Evolutionary conservation across 1,140 invertebrate genomes (phyloP).

Genomic region (Fopius arisanus): DNA sequence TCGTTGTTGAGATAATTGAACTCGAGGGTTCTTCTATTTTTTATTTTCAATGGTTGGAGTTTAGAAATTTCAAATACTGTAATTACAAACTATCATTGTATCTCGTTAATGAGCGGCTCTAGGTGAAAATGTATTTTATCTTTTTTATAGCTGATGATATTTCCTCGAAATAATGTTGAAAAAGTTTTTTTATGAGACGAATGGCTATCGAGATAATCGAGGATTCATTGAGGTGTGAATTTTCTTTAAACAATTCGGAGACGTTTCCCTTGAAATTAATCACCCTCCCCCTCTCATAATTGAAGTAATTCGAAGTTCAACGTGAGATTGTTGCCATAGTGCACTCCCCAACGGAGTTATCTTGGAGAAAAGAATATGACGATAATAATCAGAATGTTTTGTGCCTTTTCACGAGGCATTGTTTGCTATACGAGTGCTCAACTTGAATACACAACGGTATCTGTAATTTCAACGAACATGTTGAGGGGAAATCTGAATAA

Average conservation of each 20-base stretch:
- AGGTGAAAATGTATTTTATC: too few species aligned
- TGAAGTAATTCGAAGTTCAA: not conserved
- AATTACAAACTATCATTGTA: too few species aligned
- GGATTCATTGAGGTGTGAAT: too few species aligned
- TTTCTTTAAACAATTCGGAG: not conserved
- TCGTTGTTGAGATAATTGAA: too few species aligned
- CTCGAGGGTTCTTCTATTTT: too few species aligned
- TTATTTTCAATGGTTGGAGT: too few species aligned
- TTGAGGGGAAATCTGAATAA: not conserved
- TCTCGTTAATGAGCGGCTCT: too few species aligned
- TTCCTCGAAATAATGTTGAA: too few species aligned
- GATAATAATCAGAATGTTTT: constrained; percentile 8
- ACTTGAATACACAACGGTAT: constrained; percentile 5
- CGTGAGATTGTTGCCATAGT: constrained; percentile 10
- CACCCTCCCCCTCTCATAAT: not conserved
- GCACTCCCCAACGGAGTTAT: not conserved
- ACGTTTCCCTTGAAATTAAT: not conserved
- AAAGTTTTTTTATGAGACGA: too few species aligned
- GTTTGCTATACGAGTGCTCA: constrained; percentile 21
- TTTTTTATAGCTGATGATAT: too few species aligned
- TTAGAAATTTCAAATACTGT: too few species aligned
- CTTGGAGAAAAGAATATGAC: not conserved
- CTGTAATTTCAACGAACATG: not conserved
- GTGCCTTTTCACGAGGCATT: constrained; percentile 23
- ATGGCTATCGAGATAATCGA: too few species aligned